phyloP scores from a whole-genome alignment of 2,113 vertebrate species.

The Proterorhinus semilunaris region DNA sequence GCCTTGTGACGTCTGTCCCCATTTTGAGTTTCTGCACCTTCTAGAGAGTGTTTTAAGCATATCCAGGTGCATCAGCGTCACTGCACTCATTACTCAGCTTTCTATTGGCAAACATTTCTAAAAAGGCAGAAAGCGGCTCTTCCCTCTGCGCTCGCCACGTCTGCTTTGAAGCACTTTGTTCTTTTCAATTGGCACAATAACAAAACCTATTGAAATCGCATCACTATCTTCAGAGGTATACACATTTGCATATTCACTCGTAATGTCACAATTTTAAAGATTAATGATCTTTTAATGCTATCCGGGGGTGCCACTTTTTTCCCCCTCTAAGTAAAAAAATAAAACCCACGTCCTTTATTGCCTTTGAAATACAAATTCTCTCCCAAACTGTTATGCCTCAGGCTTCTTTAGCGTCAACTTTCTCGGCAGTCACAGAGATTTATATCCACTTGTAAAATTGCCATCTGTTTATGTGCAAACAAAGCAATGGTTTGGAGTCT shows the following conservation, averaged over 20 bases:
- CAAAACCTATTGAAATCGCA: background rate
- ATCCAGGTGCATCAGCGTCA: conserved; percentile 12
- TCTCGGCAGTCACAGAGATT: conserved; percentile 42
- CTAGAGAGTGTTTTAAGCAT: conserved; percentile 2
- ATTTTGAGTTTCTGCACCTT: conserved; percentile 22
- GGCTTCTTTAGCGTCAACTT: conserved; percentile 31
- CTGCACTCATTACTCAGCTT: conserved; percentile 17
- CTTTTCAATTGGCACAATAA: conserved; percentile 7
- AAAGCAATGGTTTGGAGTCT: conserved; percentile 42
- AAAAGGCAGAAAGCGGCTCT: conserved; percentile 12
- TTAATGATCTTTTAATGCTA: conserved; percentile 6
- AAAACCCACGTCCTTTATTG: conserved; percentile 21
- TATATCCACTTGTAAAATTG: conserved; percentile 44
- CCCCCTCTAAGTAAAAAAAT: conserved; percentile 2
- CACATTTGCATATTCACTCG: background rate
- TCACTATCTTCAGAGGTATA: background rate
- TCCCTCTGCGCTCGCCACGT: conserved; percentile 8
- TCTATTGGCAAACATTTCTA: conserved; percentile 16
- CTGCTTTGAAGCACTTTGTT: conserved; percentile 19
- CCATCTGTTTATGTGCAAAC: conserved; percentile 63
- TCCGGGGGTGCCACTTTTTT: conserved; percentile 6
- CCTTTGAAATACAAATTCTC: conserved; percentile 27
- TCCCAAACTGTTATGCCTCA: conserved; percentile 16
- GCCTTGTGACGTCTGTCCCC: conserved; percentile 33
- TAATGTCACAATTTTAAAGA: conserved; percentile 1